Conservation (phyloP, 2,888 invertebrate species). For the Netelia melanura region DNA sequence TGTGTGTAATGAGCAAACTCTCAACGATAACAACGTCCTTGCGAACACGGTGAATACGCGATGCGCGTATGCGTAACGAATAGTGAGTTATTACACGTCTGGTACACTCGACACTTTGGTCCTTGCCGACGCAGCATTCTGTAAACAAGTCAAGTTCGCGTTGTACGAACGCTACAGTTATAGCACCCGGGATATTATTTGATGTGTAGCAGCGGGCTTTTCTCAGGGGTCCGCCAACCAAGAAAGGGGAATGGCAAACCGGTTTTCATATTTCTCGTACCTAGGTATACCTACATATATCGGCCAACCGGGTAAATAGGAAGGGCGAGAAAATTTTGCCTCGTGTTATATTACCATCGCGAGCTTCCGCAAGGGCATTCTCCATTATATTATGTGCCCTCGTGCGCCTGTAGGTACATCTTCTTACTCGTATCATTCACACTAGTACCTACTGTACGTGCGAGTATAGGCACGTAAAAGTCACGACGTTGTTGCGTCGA, state of each 20-base stretch:
- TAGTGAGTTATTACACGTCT: conserved; percentile 59
- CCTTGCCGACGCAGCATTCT: conserved; percentile 13
- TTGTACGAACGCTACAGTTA: not conserved
- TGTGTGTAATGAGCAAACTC: conserved; percentile 57
- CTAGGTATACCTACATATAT: conserved; percentile 6
- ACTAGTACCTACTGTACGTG: not conserved
- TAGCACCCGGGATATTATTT: not conserved
- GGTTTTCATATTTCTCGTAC: conserved; percentile 31
- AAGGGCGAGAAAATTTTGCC: conserved; percentile 52
- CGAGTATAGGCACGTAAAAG: not conserved
- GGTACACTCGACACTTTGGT: conserved; percentile 15
- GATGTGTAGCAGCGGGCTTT: not conserved
- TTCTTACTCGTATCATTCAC: conserved; percentile 30
- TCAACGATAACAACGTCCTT: conserved; percentile 22
- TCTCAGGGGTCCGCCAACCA: not conserved
- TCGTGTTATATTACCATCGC: conserved; percentile 67
- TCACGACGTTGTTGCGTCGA: conserved; percentile 44
- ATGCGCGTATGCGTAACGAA: conserved; percentile 30
- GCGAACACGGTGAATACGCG: conserved; percentile 31
- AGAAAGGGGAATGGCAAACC: not conserved
- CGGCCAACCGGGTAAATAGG: conserved; percentile 26
- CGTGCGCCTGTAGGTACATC: conserved; percentile 24
- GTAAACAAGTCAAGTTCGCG: conserved; percentile 18
- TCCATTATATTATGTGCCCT: conserved; percentile 56
- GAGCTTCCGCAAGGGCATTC: conserved; percentile 64